Conservation (phyloP, 2,888 invertebrate species). For the Torymus auratus region DNA sequence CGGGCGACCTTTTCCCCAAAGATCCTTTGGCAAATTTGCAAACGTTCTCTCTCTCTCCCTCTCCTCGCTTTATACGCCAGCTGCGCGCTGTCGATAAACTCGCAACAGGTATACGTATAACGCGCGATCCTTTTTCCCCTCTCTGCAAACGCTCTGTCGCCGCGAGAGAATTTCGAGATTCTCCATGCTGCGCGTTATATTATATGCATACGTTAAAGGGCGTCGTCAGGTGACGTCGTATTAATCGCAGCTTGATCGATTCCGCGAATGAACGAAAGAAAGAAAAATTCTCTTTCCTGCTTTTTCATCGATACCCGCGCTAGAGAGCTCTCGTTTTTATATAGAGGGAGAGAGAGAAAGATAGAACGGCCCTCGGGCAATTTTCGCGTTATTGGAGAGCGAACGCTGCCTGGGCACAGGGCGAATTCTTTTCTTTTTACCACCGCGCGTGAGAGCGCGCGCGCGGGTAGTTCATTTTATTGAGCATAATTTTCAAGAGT, state of each 20-base stretch:
- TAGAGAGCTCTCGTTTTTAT: conserved; percentile 6
- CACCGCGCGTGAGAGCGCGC: neutral
- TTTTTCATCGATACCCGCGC: neutral
- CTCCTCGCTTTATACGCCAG: neutral
- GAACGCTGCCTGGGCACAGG: neutral
- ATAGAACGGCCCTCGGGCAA: neutral
- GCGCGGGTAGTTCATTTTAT: conserved; percentile 32
- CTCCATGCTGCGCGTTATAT: too few species aligned
- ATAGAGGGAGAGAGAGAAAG: neutral
- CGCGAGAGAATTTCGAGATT: too few species aligned
- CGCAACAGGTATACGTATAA: conserved; percentile 52
- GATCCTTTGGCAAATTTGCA: conserved; percentile 44
- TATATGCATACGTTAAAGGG: neutral
- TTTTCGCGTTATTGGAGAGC: conserved; percentile 44
- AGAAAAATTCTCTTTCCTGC: neutral
- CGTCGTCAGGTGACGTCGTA: conserved; percentile 7
- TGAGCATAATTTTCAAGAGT: conserved; percentile 28
- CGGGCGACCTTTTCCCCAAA: neutral
- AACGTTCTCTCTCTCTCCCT: conserved; percentile 15
- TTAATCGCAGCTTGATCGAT: conserved; percentile 38
- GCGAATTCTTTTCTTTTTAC: conserved; percentile 2
- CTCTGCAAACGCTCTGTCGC: neutral
- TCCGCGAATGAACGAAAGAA: neutral
- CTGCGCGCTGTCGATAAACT: conserved; percentile 54
- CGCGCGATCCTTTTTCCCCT: neutral